These are phyloP conservation scores for Cyclophora albipunctata DNA, from an alignment of 2,888 invertebrate genomes.

Conservation along the genomic window DNA sequence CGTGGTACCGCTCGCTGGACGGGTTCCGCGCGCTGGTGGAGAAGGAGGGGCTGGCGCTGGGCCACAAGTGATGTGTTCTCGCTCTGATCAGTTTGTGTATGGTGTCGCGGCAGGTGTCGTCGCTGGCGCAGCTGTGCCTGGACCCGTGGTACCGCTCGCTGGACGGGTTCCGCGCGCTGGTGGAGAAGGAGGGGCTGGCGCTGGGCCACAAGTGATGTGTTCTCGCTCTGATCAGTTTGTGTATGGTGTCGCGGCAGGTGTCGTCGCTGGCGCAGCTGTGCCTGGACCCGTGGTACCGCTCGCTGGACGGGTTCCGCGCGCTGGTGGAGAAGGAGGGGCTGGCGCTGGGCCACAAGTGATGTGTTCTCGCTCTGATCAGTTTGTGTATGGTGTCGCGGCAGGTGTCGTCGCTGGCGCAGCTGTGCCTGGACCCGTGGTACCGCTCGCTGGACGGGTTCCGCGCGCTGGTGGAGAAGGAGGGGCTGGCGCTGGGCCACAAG, in stretches of 20 bases:
- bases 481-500: constrained; percentile 96
- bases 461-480: constrained; percentile 96
- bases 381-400: constrained; percentile 31
- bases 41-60: constrained; percentile 98
- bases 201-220: constrained; percentile 86
- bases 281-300: constrained; percentile 96
- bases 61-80: constrained; percentile 79
- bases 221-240: too few species aligned
- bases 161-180: constrained; percentile 91
- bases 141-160: constrained; percentile 97
- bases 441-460: constrained; percentile 95
- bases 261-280: constrained; percentile 95
- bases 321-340: constrained; percentile 99
- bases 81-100: too few species aligned
- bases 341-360: constrained; percentile 91
- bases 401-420: constrained; percentile 93
- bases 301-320: constrained; percentile 92
- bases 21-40: constrained; percentile 94
- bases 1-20: constrained; percentile 94
- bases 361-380: too few species aligned
- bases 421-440: constrained; percentile 97
- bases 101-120: constrained; percentile 78
- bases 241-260: constrained; percentile 66
- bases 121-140: constrained; percentile 93
- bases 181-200: constrained; percentile 99